A percentile compares a stretch with the other conserved stretches of the same genome.
Evolutionary conservation across 2,888 invertebrate species (phyloP).

Genomic region (Nemoura dubitans): DNA sequence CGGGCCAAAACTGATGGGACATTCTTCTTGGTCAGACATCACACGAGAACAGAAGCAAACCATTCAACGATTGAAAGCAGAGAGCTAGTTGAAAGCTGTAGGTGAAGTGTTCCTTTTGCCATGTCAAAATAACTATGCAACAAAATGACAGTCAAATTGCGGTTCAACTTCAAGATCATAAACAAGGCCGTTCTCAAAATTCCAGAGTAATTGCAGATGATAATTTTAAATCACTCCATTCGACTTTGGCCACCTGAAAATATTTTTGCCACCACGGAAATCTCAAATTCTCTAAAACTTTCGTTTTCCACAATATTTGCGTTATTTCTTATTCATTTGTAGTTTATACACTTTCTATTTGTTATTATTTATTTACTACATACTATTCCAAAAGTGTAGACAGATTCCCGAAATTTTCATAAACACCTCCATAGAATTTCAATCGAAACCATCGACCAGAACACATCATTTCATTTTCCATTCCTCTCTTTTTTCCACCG

Average conservation of each 20-base stretch:
- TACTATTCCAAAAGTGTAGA: no score
- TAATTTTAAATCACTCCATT: neutral
- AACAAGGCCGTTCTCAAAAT: neutral
- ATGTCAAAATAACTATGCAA: neutral
- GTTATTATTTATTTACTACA: no score
- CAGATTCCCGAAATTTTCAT: neutral
- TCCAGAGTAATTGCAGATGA: neutral
- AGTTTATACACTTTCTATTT: no score
- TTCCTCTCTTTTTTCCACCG: neutral
- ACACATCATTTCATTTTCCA: neutral
- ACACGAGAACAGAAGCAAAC: neutral
- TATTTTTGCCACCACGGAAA: no score
- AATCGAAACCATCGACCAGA: neutral
- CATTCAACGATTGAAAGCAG: neutral
- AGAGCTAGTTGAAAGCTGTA: neutral
- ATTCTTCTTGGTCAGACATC: neutral
- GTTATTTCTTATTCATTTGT: no score
- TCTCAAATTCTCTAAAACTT: neutral
- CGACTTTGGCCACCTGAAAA: no score
- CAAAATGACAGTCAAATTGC: neutral
- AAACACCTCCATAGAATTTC: neutral
- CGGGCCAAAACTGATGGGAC: neutral
- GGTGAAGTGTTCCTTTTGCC: neutral
- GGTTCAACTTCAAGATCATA: neutral
- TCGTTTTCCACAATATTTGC: no score